These are phyloP conservation scores for Ennomos erosarius DNA, from an alignment of 2,888 invertebrate genomes.

Conservation along the genomic window DNA sequence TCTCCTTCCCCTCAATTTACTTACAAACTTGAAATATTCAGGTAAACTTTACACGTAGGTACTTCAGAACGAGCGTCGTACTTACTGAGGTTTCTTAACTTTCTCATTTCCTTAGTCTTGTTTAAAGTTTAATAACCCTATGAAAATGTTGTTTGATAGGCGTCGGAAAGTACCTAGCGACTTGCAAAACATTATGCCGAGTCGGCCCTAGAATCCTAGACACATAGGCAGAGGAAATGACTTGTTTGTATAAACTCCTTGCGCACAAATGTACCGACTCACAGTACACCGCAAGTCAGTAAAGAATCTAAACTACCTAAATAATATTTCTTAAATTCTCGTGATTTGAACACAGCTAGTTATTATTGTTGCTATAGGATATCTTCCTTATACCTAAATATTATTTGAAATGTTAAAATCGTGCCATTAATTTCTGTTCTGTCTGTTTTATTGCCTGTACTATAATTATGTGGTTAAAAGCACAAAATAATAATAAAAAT, in stretches of 20 bases:
- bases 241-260: slow-evolving; percentile 39
- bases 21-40: slow-evolving; percentile 8
- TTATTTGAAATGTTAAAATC: no score
- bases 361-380: no score
- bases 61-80: neutral
- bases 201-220: slow-evolving; percentile 17
- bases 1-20: slow-evolving; percentile 4
- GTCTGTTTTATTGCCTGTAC: no score
- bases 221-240: slow-evolving; percentile 38
- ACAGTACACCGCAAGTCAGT: slow-evolving; percentile 15
- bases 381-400: no score
- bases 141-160: slow-evolving; percentile 14
- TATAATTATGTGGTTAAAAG: no score
- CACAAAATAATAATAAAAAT: no score
- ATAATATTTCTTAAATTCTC: no score
- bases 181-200: slow-evolving; percentile 21
- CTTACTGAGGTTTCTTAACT: neutral
- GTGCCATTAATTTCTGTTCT: no score
- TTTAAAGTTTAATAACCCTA: slow-evolving; percentile 17
- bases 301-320: neutral
- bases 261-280: slow-evolving; percentile 14
- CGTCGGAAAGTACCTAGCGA: slow-evolving; percentile 14
- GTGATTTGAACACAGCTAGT: no score
- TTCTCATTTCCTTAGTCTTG: slow-evolving; percentile 6
- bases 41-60: slow-evolving; percentile 6